Evolutionary conservation across 2,113 vertebrate genomes (phyloP).

Genomic region (Myotis yumanensis): DNA sequence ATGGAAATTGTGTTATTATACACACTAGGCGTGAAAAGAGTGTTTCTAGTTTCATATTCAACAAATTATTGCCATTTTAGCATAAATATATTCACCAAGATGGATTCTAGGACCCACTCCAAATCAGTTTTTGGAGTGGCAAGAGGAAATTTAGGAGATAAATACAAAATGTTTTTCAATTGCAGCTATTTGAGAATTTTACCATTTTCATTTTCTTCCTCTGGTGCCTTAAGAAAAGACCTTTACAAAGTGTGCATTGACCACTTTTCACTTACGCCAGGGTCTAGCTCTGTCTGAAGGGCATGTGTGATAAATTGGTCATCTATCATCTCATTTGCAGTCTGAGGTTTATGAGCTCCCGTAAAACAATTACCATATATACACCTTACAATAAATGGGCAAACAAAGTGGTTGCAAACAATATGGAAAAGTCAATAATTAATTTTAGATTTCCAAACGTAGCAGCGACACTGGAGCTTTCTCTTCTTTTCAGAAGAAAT

Average conservation of each 20-base stretch:
- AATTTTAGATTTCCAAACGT: conserved; percentile 76
- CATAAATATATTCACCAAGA: neutral
- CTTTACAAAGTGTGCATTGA: conserved; percentile 31
- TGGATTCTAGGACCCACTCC: neutral
- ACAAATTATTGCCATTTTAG: neutral
- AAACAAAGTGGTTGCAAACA: conserved; percentile 68
- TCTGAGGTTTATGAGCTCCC: conserved; percentile 58
- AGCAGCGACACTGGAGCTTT: conserved; percentile 56
- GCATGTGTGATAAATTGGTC: conserved; percentile 53
- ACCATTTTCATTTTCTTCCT: neutral
- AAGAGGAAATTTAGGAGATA: neutral
- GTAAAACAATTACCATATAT: conserved; percentile 71
- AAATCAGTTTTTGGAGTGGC: conserved; percentile 24
- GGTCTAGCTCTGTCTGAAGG: conserved; percentile 59
- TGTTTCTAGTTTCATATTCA: neutral
- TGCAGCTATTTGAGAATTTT: conserved; percentile 37
- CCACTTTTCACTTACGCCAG: conserved; percentile 47
- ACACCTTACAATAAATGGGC: conserved; percentile 63
- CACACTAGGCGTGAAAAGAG: neutral
- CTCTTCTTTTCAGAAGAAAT: conserved; percentile 60
- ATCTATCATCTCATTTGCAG: conserved; percentile 73
- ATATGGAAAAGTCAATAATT: conserved; percentile 76
- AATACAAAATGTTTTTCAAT: conserved; percentile 30
- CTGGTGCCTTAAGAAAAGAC: conserved; percentile 45
- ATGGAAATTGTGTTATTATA: neutral